These are phyloP conservation scores for Saccostrea glomerata DNA, from an alignment of 1,140 invertebrate species.

Conservation along the genomic window DNA sequence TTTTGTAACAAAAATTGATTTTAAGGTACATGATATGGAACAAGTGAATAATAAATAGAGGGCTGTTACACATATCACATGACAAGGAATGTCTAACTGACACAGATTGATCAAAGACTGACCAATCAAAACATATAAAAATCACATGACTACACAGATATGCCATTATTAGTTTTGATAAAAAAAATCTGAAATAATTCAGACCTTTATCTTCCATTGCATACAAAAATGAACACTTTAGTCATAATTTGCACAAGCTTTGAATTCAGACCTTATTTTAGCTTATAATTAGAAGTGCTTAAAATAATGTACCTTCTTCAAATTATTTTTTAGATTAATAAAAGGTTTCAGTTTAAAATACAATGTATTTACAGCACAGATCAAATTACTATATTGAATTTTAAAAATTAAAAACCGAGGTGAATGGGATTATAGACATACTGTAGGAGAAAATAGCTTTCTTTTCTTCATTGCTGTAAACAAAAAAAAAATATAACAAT, in stretches of 20 bases:
- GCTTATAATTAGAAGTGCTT: neutral
- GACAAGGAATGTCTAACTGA: constrained; percentile 3
- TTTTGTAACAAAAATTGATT: constrained; percentile 37
- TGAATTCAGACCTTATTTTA: neutral
- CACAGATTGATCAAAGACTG: neutral
- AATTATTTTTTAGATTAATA: neutral
- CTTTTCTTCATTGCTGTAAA: neutral
- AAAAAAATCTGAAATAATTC: neutral
- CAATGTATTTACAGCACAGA: no score
- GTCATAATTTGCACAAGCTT: neutral
- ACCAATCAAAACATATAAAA: neutral
- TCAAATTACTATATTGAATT: no score
- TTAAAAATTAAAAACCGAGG: no score
- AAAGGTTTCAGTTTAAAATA: no score
- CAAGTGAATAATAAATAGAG: constrained; percentile 29
- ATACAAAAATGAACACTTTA: constrained; percentile 25
- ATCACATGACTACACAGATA: neutral
- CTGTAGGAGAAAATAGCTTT: neutral
- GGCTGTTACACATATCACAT: neutral
- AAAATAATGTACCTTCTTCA: neutral
- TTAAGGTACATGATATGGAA: constrained; percentile 27
- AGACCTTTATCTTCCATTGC: neutral
- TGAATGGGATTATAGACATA: no score
- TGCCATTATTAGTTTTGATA: neutral
- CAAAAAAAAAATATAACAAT: neutral